Conservation (phyloP, 2,113 vertebrate species). For the Sprattus sprattus region DNA sequence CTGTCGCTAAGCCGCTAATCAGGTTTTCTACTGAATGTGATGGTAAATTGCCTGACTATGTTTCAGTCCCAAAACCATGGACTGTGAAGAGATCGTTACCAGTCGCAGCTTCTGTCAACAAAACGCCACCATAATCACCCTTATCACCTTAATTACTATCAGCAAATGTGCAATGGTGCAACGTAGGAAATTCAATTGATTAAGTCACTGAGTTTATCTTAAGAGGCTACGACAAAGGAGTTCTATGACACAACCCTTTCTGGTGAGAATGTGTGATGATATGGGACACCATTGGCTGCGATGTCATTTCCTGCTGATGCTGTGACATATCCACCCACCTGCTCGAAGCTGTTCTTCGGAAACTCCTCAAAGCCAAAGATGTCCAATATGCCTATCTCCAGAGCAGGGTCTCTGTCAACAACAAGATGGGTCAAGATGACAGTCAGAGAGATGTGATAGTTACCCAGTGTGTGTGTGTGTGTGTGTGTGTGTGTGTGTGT, state of each 20-base stretch:
- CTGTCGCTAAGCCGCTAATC: background rate
- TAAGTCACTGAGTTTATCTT: background rate
- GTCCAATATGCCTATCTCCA: conserved; percentile 89
- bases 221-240: background rate
- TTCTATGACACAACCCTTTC: background rate
- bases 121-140: background rate
- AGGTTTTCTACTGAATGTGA: background rate
- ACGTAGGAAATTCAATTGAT: background rate
- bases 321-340: conserved; percentile 66
- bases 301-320: background rate
- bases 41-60: background rate
- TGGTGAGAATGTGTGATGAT: background rate
- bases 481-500: conserved; percentile 33
- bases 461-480: conserved; percentile 24
- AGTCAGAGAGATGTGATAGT: background rate
- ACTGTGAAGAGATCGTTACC: background rate
- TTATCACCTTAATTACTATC: background rate
- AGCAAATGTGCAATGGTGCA: background rate
- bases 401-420: conserved; percentile 70
- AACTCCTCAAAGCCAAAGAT: conserved; percentile 94
- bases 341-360: conserved; percentile 88
- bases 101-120: background rate
- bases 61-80: background rate
- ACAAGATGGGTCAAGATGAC: background rate
- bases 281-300: background rate